These are phyloP conservation scores for Chloroceryle amazona DNA, from an alignment of 2,797 vertebrate species.

Conservation along the genomic window DNA sequence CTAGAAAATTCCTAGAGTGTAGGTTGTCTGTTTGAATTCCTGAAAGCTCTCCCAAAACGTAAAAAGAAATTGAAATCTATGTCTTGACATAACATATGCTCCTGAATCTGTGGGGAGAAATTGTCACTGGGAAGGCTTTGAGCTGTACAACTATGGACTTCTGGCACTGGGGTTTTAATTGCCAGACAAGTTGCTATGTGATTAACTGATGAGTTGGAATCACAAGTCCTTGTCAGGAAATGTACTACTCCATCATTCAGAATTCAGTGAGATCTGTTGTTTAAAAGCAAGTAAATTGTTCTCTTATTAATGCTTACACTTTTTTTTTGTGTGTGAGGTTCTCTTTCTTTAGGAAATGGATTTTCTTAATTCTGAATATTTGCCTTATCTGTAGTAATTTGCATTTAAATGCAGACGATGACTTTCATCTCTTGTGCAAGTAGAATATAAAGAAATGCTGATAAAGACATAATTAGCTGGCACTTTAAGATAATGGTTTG, in stretches of 20 bases:
- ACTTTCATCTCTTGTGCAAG: conserved; percentile 41
- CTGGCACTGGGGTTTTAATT: neutral
- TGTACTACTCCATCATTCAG: neutral
- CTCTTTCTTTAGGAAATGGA: neutral
- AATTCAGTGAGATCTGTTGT: neutral
- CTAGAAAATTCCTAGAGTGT: neutral
- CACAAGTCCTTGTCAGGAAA: neutral
- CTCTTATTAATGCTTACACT: neutral
- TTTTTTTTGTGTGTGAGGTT: neutral
- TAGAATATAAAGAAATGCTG: conserved; percentile 45
- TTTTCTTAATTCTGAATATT: conserved; percentile 1
- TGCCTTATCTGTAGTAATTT: conserved; percentile 53
- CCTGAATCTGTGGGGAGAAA: neutral
- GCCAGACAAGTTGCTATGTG: neutral
- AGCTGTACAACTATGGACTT: neutral
- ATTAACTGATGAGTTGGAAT: conserved; percentile 34
- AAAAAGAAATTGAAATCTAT: neutral
- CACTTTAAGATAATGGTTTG: conserved; percentile 1
- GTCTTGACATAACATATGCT: conserved; percentile 3
- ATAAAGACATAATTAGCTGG: conserved; percentile 64
- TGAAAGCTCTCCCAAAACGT: neutral
- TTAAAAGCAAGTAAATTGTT: neutral
- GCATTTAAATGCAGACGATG: conserved; percentile 36
- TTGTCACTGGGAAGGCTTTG: neutral
- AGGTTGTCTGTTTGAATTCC: neutral